phyloP scores from a whole-genome alignment of 2,797 vertebrate genomes.

The Chromis chromis region DNA sequence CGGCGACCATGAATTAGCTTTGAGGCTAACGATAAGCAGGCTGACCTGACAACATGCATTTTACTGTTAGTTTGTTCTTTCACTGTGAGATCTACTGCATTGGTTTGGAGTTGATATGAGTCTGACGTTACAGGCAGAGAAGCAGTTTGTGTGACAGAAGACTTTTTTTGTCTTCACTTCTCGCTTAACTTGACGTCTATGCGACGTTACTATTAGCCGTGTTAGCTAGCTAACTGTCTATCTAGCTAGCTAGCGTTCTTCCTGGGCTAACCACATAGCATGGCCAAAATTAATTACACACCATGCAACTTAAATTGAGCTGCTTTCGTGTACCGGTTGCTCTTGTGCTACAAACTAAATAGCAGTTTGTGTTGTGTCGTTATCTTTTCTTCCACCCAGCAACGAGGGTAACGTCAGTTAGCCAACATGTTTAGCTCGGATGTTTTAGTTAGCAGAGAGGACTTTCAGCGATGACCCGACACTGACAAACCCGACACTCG shows the following conservation, averaged over 20 bases:
- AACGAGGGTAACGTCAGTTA: conserved; percentile 38
- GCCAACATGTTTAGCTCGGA: conserved; percentile 39
- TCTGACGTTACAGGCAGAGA: no score
- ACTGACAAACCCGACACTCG: conserved; percentile 8
- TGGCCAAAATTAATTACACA: conserved; percentile 7
- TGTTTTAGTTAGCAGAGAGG: conserved; percentile 32
- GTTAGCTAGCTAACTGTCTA: conserved; percentile 38
- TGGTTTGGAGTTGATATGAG: not conserved
- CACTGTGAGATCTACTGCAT: not conserved
- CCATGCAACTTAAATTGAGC: not conserved
- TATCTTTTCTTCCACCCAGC: conserved; percentile 20
- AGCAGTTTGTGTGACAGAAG: not conserved
- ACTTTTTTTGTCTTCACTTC: conserved; percentile 38
- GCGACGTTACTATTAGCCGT: conserved; percentile 50
- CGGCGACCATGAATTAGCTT: conserved; percentile 74
- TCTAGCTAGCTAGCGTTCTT: conserved; percentile 44
- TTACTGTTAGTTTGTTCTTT: conserved; percentile 5
- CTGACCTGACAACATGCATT: conserved; percentile 45
- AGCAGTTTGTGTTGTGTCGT: not conserved
- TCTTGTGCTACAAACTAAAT: not conserved
- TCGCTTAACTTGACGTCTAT: conserved; percentile 55
- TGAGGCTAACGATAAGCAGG: conserved; percentile 61
- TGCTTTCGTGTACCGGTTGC: not conserved
- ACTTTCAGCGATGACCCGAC: conserved; percentile 23
- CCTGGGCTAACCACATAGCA: conserved; percentile 34